Evolutionary conservation across 2,797 vertebrate genomes (phyloP), one percentile per base, ranked within the genome.

Genomic region (Spea hammondii): DNA sequence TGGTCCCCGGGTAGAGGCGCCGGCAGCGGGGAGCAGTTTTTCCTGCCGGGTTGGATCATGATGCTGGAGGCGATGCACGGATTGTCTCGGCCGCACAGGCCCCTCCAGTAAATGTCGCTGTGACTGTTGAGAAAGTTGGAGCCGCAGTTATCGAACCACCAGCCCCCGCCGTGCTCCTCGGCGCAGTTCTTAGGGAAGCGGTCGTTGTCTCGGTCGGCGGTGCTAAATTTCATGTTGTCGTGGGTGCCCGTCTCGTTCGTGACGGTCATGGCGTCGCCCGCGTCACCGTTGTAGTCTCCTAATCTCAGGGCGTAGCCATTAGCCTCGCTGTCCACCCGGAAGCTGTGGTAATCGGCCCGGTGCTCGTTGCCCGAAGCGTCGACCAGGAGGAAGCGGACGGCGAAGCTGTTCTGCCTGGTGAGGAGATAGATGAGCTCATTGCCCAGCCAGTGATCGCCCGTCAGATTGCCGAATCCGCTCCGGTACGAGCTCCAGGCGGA

Each of bases 51-150:
- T 78, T 32, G 85, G 49, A 84, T 82, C 5, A n/a, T 64, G 70
- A 81, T 79, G 4, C 46, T 47, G 59, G 80, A 70, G 59, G 69
- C 62, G 32, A 11, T n/a, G 11, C 75, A 72, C 8, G 17, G n/a
- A 8, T 80, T 83, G 5, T 4, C 0, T 57, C 78, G 76, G 51
- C 1, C 83, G 10, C 84, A 84, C 10, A 44, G 17, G 1, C 46
- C 12, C 32, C 85, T 80, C 83, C 85, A 87, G 77, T 66, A 85
- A 64, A 84, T 84, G 49, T 47, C 5, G 9, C 68, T 54, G 4
- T 77, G 49, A 5, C 70, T 78, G 70, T 80, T 49, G 49, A 79
- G 59, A 59, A 80, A 48, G 51, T 82, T 85, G n/a, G 75, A 74
- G 51, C 60, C 48, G 72, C 13, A 72, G 44, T 46, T 83, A 62